Percentiles rank a stretch among this genome's conserved stretches.
Evolutionary conservation across 2,113 vertebrate genomes (phyloP).

Genomic region (Nibea coibor): DNA sequence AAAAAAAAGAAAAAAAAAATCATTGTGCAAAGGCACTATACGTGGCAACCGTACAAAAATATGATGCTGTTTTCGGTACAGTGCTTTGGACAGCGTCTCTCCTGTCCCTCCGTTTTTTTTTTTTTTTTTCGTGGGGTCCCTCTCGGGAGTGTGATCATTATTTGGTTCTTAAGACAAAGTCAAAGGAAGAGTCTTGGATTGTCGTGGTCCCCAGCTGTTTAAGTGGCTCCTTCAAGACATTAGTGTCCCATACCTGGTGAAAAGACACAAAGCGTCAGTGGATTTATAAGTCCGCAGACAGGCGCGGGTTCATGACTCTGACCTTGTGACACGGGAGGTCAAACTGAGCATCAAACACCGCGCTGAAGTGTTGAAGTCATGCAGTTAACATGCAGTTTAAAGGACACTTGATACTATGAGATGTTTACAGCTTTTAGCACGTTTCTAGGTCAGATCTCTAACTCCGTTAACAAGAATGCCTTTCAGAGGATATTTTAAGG

Average conservation of each 20-base stretch:
- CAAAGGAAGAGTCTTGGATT: constrained; percentile 88
- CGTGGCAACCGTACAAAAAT: constrained; percentile 82
- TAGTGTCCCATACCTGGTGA: constrained; percentile 83
- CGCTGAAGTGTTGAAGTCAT: not conserved
- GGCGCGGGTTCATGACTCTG: constrained; percentile 9
- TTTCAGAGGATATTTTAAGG: not conserved
- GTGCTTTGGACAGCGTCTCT: constrained; percentile 86
- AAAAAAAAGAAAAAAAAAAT: constrained; percentile 56
- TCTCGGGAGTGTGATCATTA: constrained; percentile 53
- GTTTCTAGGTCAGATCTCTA: not conserved
- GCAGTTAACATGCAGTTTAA: constrained; percentile 11
- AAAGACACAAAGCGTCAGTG: constrained; percentile 38
- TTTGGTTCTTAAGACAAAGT: constrained; percentile 86
- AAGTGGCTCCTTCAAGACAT: constrained; percentile 78
- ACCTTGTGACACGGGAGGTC: not conserved
- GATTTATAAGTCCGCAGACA: constrained; percentile 20
- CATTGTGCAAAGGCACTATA: constrained; percentile 88
- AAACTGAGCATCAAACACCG: constrained; percentile 1
- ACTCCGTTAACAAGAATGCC: not conserved
- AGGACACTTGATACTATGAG: not conserved
- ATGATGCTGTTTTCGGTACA: constrained; percentile 86
- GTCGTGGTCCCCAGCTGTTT: constrained; percentile 84
- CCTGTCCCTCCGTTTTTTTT: constrained; percentile 50
- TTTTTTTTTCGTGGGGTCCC: constrained; percentile 50
- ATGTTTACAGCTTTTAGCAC: not conserved